These are phyloP conservation scores for Mionectes olivaceus DNA, from an alignment of 2,797 vertebrate species.

Conservation along the genomic window DNA sequence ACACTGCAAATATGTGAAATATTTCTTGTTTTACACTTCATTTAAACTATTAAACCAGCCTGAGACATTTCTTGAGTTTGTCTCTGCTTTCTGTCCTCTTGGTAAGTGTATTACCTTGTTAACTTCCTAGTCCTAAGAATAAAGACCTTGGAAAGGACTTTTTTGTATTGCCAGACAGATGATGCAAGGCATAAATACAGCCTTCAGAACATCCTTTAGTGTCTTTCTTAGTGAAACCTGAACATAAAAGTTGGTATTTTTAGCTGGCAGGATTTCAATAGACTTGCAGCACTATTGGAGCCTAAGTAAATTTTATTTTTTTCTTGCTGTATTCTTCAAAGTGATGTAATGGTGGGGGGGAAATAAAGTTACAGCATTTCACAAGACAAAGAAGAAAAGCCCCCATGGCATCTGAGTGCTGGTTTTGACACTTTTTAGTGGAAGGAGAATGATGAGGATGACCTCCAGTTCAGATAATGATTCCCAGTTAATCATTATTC, in stretches of 20 bases:
- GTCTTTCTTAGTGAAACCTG: conserved; percentile 74
- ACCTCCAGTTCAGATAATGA: conserved; percentile 50
- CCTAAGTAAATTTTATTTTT: not conserved
- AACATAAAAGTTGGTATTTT: conserved; percentile 76
- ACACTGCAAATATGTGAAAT: conserved; percentile 6
- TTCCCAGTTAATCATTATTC: conserved; percentile 18
- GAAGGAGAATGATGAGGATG: not conserved
- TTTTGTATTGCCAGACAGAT: conserved; percentile 82
- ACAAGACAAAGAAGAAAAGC: conserved; percentile 24
- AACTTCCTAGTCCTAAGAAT: conserved; percentile 77
- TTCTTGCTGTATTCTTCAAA: not conserved
- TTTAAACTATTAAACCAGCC: conserved; percentile 29
- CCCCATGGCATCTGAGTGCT: conserved; percentile 68
- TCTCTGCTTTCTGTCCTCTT: conserved; percentile 36
- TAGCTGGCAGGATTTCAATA: conserved; percentile 78
- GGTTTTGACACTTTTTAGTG: conserved; percentile 74
- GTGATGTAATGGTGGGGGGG: conserved; percentile 22
- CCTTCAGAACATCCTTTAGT: conserved; percentile 79
- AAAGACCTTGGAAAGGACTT: conserved; percentile 77
- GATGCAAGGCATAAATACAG: conserved; percentile 74
- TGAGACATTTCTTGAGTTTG: conserved; percentile 23
- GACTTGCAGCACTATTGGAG: conserved; percentile 56
- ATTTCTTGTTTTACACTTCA: conserved; percentile 6
- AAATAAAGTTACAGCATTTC: not conserved
- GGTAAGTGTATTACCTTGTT: conserved; percentile 65